Conservation (phyloP, 1,140 invertebrate species). For the Neodiprion lecontei region DNA sequence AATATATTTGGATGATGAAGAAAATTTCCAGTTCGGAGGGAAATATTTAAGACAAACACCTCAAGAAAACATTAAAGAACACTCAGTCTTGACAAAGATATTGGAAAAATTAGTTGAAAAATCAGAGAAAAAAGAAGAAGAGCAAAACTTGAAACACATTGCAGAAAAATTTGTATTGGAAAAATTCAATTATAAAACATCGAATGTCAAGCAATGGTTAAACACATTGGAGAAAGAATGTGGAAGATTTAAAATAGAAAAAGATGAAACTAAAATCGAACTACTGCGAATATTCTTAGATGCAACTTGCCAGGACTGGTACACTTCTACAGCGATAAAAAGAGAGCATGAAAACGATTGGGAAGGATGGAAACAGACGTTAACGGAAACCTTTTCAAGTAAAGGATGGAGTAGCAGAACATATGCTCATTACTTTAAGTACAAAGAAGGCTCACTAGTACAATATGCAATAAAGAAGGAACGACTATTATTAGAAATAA, state of each 20-base stretch:
- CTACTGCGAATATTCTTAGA: slow-evolving; percentile 19
- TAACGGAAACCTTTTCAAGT: slow-evolving; percentile 24
- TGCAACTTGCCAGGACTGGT: slow-evolving; percentile 17
- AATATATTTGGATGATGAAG: too few relatives aligned
- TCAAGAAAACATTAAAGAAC: slow-evolving; percentile 4
- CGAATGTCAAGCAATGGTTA: slow-evolving; percentile 21
- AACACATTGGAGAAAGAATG: slow-evolving; percentile 21
- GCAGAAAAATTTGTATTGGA: slow-evolving; percentile 22
- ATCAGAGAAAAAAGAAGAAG: neutral
- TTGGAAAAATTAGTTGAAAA: slow-evolving; percentile 14
- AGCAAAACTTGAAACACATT: slow-evolving; percentile 13
- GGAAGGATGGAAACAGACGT: slow-evolving; percentile 19
- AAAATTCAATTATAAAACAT: slow-evolving; percentile 21
- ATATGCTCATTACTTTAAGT: slow-evolving; percentile 28
- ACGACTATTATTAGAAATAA: slow-evolving; percentile 26
- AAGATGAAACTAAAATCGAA: slow-evolving; percentile 10
- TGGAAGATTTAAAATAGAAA: slow-evolving; percentile 10
- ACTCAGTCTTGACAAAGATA: slow-evolving; percentile 15
- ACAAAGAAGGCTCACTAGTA: slow-evolving; percentile 28
- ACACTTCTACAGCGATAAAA: slow-evolving; percentile 18
- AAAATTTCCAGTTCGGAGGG: too few relatives aligned
- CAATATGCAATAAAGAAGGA: slow-evolving; percentile 35
- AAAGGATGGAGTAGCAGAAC: slow-evolving; percentile 20
- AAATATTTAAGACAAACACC: slow-evolving; percentile 17
- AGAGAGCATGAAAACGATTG: slow-evolving; percentile 13